Base-by-base conservation (phyloP, 1,140 invertebrate species). In the Tyrophagus putrescentiae region DNA sequence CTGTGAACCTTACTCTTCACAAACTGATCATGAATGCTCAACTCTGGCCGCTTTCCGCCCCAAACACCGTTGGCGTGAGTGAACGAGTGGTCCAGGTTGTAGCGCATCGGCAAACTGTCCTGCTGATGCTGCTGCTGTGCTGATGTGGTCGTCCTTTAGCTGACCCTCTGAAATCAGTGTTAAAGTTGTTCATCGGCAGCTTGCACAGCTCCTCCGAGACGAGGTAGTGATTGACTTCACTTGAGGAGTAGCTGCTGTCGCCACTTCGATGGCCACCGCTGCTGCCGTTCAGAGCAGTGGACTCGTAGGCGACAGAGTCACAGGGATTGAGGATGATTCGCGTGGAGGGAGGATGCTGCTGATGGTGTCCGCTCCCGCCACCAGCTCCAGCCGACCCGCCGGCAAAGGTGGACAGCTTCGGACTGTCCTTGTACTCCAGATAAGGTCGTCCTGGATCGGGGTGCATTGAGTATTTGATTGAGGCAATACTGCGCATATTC, bases 21-120 rank as follows among this genome's bases (percentile, higher is more conserved):
- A 21, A 48, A 48, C 31, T 48, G 7, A 21, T 48, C 45, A 48
- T 48, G 45, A 48, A 48, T 48, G 18, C 45, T 48, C 21, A 48
- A 21, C 31, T 48, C 45, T 13, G 23, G 23, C 7, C 45, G 7
- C 7, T n/a, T n/a, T n/a, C n/a, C 45, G 7, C 13, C 45, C 36
- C 21, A 39, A 39, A 39, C 21, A 21, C 36, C 21, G 45, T 7
- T 13, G 13, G 7, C 7, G 7, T 48, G 21, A 48, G 23, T 48
- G 7, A 29, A 48, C 7, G 21, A 48, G 31, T 13, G 36, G 36
- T 29, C 31, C 45, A 48, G 23, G 45, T 48, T 48, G 45, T 48
- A 48, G 13, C 45, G 7, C 23, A 7, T 7, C 7, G 45, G 45
- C 23, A 48, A 48, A 13, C 31, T 29, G 7, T 6, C 21, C 7